Conservation (phyloP, 2,797 vertebrate species). For the Halcyon leucocephala region DNA sequence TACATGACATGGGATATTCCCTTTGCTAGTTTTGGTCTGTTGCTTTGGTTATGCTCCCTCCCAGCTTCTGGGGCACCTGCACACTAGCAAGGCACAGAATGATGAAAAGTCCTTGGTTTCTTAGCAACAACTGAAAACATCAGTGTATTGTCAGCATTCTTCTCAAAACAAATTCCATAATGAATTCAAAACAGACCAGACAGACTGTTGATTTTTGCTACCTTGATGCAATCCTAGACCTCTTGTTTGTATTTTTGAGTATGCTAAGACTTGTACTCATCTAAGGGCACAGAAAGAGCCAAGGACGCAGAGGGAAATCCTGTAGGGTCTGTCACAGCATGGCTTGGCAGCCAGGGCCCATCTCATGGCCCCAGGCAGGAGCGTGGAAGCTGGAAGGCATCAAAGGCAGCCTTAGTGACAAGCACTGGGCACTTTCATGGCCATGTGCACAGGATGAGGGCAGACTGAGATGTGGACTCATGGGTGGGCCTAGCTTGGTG, state of each 20-base stretch:
- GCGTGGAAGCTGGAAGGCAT: not conserved
- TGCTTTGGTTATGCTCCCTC: not conserved
- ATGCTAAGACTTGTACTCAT: not conserved
- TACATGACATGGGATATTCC: not conserved
- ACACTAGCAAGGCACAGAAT: not conserved
- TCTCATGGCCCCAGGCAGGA: rapidly evolving
- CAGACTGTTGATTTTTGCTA: not conserved
- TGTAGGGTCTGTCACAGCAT: no score
- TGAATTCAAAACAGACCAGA: not conserved
- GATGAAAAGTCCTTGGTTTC: not conserved
- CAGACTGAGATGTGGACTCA: not conserved
- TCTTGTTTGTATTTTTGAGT: not conserved
- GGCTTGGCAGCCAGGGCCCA: no score
- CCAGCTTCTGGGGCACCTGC: not conserved
- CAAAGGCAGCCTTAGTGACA: not conserved
- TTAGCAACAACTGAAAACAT: not conserved
- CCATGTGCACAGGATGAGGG: rapidly evolving
- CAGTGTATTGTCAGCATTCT: not conserved
- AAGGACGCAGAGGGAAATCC: not conserved
- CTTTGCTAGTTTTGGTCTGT: not conserved
- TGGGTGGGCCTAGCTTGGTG: no score
- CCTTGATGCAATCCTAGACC: not conserved
- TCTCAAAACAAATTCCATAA: not conserved
- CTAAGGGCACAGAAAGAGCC: not conserved
- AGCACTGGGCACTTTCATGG: not conserved